Percentiles rank a stretch among this genome's conserved stretches.
phyloP scores from a whole-genome alignment of 1,140 invertebrate species.

The Halotydeus destructor region DNA sequence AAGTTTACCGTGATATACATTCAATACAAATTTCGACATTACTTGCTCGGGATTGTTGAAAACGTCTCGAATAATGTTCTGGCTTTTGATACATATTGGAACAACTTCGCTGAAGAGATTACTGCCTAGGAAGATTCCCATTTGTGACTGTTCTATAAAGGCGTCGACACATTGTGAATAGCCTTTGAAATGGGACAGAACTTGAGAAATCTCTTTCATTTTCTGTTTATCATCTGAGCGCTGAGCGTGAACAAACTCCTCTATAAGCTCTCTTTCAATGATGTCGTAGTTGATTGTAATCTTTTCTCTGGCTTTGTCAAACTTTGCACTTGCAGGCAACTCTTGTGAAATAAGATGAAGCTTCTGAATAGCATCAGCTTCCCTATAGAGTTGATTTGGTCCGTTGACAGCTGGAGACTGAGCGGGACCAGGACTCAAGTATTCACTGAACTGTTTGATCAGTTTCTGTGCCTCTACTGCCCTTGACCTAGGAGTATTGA shows the following conservation, averaged over 20 bases:
- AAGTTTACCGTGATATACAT: slow-evolving; percentile 81
- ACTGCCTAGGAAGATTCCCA: slow-evolving; percentile 48
- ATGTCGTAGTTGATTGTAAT: slow-evolving; percentile 86
- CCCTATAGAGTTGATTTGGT: slow-evolving; percentile 47
- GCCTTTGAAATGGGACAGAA: slow-evolving; percentile 84
- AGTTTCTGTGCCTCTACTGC: slow-evolving; percentile 84
- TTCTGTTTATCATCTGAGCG: slow-evolving; percentile 52
- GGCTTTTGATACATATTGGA: slow-evolving; percentile 68
- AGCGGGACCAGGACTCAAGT: slow-evolving; percentile 55
- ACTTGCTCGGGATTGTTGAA: slow-evolving; percentile 93
- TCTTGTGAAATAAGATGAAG: slow-evolving; percentile 87
- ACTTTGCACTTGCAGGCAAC: slow-evolving; percentile 56
- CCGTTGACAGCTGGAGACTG: neutral
- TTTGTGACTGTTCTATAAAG: slow-evolving; percentile 89
- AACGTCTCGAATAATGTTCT: slow-evolving; percentile 68
- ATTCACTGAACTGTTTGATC: slow-evolving; percentile 81
- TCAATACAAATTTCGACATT: slow-evolving; percentile 91
- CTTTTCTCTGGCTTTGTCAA: slow-evolving; percentile 67
- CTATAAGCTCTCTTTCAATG: slow-evolving; percentile 75
- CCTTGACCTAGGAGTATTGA: slow-evolving; percentile 75
- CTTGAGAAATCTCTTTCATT: slow-evolving; percentile 81
- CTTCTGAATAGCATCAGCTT: slow-evolving; percentile 97
- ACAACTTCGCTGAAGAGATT: slow-evolving; percentile 80
- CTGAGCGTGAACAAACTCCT: slow-evolving; percentile 75
- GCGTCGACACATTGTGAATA: slow-evolving; percentile 89